Base-by-base conservation (phyloP, 2,888 invertebrate species). In the Pardosa pseudoannulata region DNA sequence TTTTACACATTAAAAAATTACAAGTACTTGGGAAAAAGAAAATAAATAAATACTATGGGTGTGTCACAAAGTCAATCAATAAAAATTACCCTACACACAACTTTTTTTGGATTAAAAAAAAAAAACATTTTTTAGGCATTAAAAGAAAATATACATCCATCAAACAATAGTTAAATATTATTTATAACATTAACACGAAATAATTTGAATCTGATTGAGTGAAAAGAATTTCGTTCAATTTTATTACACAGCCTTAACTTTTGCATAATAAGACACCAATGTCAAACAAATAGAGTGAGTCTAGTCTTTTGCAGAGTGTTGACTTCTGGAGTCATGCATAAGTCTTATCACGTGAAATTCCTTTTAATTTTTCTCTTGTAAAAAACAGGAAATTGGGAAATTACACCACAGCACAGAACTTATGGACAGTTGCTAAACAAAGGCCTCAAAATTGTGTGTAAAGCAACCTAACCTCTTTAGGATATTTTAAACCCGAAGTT, bases 351-450 rank as follows among this genome's bases (percentile, higher is more conserved):
- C 2, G n/a, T 6, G 11, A 56, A 56, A 6, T 56, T 23, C 23
- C 56, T 56, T 23, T 23, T 56, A 16, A 56, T 23, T 23, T 3
- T 56, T 56, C 11, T 1, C 56, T 56, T 56, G 56, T 56, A 56
- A 56, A 56, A 56, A 56, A 56, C 19, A 23, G 56, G 56, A 56
- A 56, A 23, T 23, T 6, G 23, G 56, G 23, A 56, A 56, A 23
- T 23, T 56, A 23, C 23, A 23, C 11, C 23, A 56, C 56, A 23
- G 56, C 56, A 56, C 23, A 23, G 23, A 46, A 16, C 23, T 56
- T 36, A n/a, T 56, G 56, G 56, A 56, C 56, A 56, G 19, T 56
- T 56, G 19, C 56, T 56, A 56, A 56, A 56, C 56, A 56, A 56
- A 56, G 56, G 56, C 56, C 56, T 56, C 56, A 56, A 56, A 56